These are phyloP conservation scores for Neodon shergylaensis DNA, from an alignment of 2,113 vertebrate species.

Conservation along the genomic window DNA sequence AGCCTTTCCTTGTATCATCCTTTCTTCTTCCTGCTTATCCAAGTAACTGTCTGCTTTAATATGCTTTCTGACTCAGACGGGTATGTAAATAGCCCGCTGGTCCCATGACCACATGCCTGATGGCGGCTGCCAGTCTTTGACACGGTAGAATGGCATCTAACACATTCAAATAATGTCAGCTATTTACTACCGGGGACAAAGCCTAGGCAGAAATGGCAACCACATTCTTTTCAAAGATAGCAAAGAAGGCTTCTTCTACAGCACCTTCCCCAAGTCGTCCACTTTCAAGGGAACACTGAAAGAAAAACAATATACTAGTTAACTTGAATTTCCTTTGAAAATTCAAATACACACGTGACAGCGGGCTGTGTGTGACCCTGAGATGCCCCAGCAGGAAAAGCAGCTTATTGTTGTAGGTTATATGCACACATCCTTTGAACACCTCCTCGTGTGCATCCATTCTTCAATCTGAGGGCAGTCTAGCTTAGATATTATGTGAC, in stretches of 20 bases:
- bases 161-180: constrained; percentile 62
- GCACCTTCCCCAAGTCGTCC: neutral
- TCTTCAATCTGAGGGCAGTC: neutral
- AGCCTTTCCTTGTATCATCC: neutral
- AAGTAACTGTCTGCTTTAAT: neutral
- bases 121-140: constrained; percentile 47
- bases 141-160: constrained; percentile 56
- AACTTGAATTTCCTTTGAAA: constrained; percentile 31
- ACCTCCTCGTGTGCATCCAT: neutral
- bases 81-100: constrained; percentile 45
- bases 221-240: constrained; percentile 59
- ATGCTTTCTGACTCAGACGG: neutral
- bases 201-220: neutral
- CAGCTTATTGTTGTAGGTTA: neutral
- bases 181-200: constrained; percentile 67
- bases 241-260: constrained; percentile 38
- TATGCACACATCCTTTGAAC: neutral
- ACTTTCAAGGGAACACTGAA: neutral
- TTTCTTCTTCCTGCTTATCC: neutral
- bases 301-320: constrained; percentile 9
- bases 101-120: constrained; percentile 54
- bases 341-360: neutral
- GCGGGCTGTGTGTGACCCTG: neutral
- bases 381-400: neutral
- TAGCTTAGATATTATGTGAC: neutral